Conservation (phyloP, 2,888 invertebrate genomes). For the Aethes cnicana region DNA sequence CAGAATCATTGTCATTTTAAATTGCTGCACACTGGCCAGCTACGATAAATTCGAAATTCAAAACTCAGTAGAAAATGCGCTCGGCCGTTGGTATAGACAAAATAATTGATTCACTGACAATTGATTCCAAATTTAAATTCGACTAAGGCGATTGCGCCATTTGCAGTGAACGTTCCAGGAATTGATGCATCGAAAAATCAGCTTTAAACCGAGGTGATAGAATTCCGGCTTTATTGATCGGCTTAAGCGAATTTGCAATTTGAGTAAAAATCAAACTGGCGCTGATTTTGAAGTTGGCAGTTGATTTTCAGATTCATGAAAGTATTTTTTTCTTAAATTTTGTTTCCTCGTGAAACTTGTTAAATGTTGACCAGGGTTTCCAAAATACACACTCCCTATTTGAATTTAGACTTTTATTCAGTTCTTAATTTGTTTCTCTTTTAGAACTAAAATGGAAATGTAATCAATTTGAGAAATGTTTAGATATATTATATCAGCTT, state of each 20-base stretch:
- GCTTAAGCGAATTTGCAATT: conserved; percentile 4
- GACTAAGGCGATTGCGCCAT: conserved; percentile 21
- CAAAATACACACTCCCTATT: too few relatives aligned
- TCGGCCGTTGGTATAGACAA: conserved; percentile 19
- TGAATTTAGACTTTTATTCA: too few relatives aligned
- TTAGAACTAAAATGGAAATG: too few relatives aligned
- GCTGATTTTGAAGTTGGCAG: not conserved
- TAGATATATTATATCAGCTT: too few relatives aligned
- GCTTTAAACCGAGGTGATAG: not conserved
- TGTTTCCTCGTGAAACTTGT: not conserved
- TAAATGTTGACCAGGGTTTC: too few relatives aligned
- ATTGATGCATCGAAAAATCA: not conserved
- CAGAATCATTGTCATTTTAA: not conserved
- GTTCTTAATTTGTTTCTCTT: too few relatives aligned
- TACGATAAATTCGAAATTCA: conserved; percentile 13
- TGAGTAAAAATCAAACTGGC: not conserved
- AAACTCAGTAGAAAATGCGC: conserved; percentile 13
- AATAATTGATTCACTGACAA: conserved; percentile 29
- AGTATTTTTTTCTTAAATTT: not conserved
- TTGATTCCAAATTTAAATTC: conserved; percentile 27
- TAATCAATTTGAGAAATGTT: too few relatives aligned
- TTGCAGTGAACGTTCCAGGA: not conserved
- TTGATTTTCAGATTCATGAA: not conserved
- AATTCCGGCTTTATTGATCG: not conserved
- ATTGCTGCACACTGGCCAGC: not conserved